Evolutionary conservation across 2,113 vertebrate genomes (phyloP).

Genomic region (Micronycteris hirsuta): DNA sequence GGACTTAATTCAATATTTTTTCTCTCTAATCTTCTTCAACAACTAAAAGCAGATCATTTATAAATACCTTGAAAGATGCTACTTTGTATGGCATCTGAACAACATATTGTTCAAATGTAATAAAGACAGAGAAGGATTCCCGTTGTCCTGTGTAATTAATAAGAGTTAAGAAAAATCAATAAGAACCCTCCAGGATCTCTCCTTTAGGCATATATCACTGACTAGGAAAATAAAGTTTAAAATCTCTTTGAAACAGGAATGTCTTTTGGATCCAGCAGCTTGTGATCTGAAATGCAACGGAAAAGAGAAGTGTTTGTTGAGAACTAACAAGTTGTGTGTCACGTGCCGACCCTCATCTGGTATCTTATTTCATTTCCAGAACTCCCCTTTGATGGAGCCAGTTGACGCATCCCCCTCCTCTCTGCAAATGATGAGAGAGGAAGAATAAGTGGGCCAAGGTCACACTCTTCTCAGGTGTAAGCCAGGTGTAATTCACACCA

Average conservation of each 20-base stretch:
- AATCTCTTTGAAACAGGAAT: neutral
- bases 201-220: neutral
- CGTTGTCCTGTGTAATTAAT: neutral
- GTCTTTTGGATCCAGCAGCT: neutral
- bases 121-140: constrained; percentile 61
- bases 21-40: constrained; percentile 70
- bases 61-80: constrained; percentile 75
- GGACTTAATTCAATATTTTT: constrained; percentile 60
- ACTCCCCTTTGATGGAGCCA: neutral
- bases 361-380: neutral
- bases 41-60: constrained; percentile 78
- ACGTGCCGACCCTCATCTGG: neutral
- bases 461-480: neutral
- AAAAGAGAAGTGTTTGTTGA: neutral
- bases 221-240: constrained; percentile 11
- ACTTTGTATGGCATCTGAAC: constrained; percentile 76
- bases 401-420: neutral
- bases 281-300: neutral
- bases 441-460: neutral
- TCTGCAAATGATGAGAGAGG: neutral
- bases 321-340: neutral
- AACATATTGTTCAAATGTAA: constrained; percentile 79
- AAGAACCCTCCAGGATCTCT: neutral
- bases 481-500: neutral
- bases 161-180: constrained; percentile 19